These are phyloP conservation scores for Chrysolina oricalcia DNA, from an alignment of 2,888 invertebrate species.

Conservation along the genomic window DNA sequence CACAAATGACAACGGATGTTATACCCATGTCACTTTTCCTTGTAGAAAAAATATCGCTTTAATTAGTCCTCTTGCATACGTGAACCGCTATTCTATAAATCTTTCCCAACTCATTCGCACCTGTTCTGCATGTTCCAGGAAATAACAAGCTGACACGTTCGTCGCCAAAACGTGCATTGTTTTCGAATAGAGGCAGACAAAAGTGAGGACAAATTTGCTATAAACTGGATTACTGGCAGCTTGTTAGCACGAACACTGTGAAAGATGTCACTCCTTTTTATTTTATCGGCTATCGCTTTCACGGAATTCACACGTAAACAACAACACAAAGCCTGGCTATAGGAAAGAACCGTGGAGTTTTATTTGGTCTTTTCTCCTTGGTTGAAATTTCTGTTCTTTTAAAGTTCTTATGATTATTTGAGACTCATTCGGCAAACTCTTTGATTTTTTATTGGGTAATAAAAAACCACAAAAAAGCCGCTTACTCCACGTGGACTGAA, in stretches of 20 bases:
- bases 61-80: slow-evolving; percentile 2
- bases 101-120: slow-evolving; percentile 27
- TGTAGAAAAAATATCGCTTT: slow-evolving; percentile 4
- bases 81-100: slow-evolving; percentile 11
- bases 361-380: background rate
- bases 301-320: slow-evolving; percentile 40
- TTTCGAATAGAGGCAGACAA: slow-evolving; percentile 45
- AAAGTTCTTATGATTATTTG: too few species aligned
- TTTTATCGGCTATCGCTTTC: slow-evolving; percentile 37
- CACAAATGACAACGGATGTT: background rate
- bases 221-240: slow-evolving; percentile 44
- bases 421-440: too few species aligned
- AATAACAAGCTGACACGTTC: slow-evolving; percentile 50
- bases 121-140: slow-evolving; percentile 41
- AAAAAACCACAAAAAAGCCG: too few species aligned
- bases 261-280: slow-evolving; percentile 36
- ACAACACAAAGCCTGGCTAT: slow-evolving; percentile 2
- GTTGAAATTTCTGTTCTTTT: too few species aligned
- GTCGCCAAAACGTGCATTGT: slow-evolving; percentile 51
- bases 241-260: slow-evolving; percentile 44
- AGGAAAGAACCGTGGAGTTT: background rate
- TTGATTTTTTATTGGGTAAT: too few species aligned
- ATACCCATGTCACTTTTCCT: background rate
- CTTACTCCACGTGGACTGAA: too few species aligned
- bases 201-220: slow-evolving; percentile 46